Conservation (phyloP, 2,797 vertebrate genomes). For the Ctenochaetus hawaiiensis region DNA sequence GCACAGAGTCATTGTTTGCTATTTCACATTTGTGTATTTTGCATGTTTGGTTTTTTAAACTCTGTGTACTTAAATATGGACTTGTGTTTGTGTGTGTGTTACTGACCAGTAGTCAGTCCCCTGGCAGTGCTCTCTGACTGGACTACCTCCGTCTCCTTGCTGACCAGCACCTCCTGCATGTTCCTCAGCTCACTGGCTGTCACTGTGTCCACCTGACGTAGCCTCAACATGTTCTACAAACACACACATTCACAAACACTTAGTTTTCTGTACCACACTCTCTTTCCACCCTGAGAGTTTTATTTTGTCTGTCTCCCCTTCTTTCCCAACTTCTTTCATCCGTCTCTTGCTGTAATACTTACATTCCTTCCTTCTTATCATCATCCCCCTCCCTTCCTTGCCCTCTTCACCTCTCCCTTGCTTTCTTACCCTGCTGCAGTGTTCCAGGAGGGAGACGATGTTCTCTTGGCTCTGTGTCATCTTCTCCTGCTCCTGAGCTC, state of each 20-base stretch:
- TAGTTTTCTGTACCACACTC: background rate
- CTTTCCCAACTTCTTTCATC: too few species aligned
- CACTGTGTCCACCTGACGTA: slow-evolving; percentile 91
- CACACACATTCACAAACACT: slow-evolving; percentile 1
- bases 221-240: slow-evolving; percentile 90
- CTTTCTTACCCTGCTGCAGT: slow-evolving; percentile 86
- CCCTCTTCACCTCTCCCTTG: background rate
- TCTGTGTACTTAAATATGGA: too few species aligned
- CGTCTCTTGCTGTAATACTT: background rate
- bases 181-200: slow-evolving; percentile 92
- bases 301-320: background rate
- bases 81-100: slow-evolving; percentile 18
- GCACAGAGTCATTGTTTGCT: background rate
- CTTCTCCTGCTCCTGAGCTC: slow-evolving; percentile 85
- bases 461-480: slow-evolving; percentile 86
- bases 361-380: background rate
- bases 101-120: slow-evolving; percentile 87
- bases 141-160: slow-evolving; percentile 96
- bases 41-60: background rate
- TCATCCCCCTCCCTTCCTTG: background rate
- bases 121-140: slow-evolving; percentile 94
- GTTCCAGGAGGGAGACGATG: slow-evolving; percentile 91
- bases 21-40: background rate
- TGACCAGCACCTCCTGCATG: slow-evolving; percentile 96
- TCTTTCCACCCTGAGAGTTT: background rate